A percentile compares a stretch with the other conserved stretches of the same genome.
Evolutionary conservation across 2,113 vertebrate species (phyloP).

Genomic region (Vulpes vulpes): DNA sequence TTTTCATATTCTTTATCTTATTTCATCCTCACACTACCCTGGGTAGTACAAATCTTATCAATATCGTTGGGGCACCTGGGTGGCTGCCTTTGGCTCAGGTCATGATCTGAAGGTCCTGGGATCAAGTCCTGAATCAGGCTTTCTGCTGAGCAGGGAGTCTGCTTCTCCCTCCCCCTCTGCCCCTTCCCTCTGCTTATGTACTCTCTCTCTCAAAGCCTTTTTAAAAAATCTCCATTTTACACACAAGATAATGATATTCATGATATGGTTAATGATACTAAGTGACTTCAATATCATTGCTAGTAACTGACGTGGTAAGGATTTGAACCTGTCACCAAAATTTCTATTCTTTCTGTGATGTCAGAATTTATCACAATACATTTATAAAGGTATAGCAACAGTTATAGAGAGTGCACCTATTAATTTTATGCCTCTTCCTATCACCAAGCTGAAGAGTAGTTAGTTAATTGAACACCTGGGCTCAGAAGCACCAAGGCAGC

Average conservation of each 20-base stretch:
- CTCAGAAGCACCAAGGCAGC: background rate
- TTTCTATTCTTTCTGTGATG: background rate
- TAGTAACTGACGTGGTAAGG: background rate
- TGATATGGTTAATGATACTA: background rate
- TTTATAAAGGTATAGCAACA: background rate
- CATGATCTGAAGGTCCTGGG: too few relatives aligned
- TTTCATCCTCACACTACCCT: background rate
- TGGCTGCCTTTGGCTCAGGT: too few relatives aligned
- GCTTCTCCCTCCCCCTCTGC: too few relatives aligned
- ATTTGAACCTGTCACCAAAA: constrained; percentile 35
- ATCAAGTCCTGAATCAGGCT: too few relatives aligned
- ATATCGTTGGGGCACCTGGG: background rate
- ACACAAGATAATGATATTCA: background rate
- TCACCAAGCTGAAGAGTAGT: background rate
- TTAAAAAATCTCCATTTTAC: background rate
- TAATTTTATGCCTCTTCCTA: background rate
- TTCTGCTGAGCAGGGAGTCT: too few relatives aligned
- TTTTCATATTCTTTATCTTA: background rate
- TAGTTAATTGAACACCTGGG: constrained; percentile 1
- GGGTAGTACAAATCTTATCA: background rate
- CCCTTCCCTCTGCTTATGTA: too few relatives aligned
- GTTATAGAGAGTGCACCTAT: background rate
- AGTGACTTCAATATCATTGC: constrained; percentile 22
- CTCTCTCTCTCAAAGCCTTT: too few relatives aligned
- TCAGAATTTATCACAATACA: background rate